These are phyloP conservation scores for Eucriotettix oculatus DNA, from an alignment of 2,888 invertebrate species.

Conservation along the genomic window DNA sequence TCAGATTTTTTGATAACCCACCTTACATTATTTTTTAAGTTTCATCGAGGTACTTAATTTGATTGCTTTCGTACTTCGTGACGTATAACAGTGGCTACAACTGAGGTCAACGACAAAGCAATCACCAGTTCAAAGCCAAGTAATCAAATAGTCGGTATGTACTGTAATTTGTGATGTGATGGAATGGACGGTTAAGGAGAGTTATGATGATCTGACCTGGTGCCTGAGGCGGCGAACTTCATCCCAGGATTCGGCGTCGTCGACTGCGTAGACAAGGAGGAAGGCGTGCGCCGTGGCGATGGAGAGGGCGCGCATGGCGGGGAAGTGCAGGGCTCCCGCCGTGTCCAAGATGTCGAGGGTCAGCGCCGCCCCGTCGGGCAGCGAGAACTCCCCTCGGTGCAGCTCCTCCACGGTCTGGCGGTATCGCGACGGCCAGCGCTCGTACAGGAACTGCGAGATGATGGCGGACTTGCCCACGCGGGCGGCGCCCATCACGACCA, in stretches of 20 bases:
- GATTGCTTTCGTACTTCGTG: too few species aligned
- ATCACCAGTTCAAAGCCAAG: too few species aligned
- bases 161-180: too few species aligned
- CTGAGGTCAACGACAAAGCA: too few species aligned
- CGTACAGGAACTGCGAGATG: constrained; percentile 39
- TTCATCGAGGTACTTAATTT: too few species aligned
- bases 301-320: constrained; percentile 38
- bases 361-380: constrained; percentile 21
- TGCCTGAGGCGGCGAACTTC: constrained; percentile 17
- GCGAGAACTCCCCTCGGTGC: constrained; percentile 33
- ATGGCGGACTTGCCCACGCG: constrained; percentile 44
- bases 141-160: too few species aligned
- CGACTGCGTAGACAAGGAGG: constrained; percentile 34
- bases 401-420: constrained; percentile 46
- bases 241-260: constrained; percentile 26
- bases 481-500: constrained; percentile 29
- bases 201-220: constrained; percentile 9
- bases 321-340: constrained; percentile 35
- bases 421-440: constrained; percentile 36
- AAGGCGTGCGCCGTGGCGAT: constrained; percentile 39
- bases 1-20: too few species aligned
- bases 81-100: too few species aligned
- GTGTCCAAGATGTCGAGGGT: constrained; percentile 39
- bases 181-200: too few species aligned
- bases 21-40: too few species aligned